Base-by-base conservation (phyloP, 2,797 vertebrate genomes). In the Sebastes cheni region DNA sequence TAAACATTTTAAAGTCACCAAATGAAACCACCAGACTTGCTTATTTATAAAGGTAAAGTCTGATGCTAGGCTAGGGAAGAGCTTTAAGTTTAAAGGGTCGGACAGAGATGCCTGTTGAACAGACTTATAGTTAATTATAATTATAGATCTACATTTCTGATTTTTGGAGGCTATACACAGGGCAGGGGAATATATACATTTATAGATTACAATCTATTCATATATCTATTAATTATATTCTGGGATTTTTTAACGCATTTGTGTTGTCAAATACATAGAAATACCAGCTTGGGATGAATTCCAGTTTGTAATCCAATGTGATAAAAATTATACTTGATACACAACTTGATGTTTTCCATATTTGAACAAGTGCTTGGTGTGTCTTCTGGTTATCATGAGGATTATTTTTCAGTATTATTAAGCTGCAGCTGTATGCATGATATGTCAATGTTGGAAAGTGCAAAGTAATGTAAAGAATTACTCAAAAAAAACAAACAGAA, bases 381-480 rank as follows among this genome's bases (percentile, higher is more conserved):
- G 46, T 82, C 60, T 75, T 64, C 46, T 30, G 32, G 13, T 60
- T 67, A 56, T 39, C 14, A 22, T 23, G 1, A 72, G 13, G 3
- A 59, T 75, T 8, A 5, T 54, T 60, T 46, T 42, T 30, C 16
- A 46, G 8, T 27, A 61, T 60, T 32, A 54, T 36, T 54, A 3
- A 75, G 25, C 10, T 55, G 20, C 34, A 83, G 27, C 42, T 65
- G 10, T 67, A 68, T 13, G 20, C 13, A 76, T 32, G 39, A 84
- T 71, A 78, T 81, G 64, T 83, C n/a, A 79, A 4, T 65, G 32
- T 25, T 73, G 50, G 20, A 36, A 30, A 85, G 84, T 91, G 85
- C 86, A 86, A 81, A 74, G 65, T 62, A 65, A 67, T 70, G 79
- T 16, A 69, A 79, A 78, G 20, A 70, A 74, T 66, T 3, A 59